A percentile compares a stretch with the other conserved stretches of the same genome.
Conservation (phyloP, 2,113 vertebrate genomes). For the Pterocles gutturalis region DNA sequence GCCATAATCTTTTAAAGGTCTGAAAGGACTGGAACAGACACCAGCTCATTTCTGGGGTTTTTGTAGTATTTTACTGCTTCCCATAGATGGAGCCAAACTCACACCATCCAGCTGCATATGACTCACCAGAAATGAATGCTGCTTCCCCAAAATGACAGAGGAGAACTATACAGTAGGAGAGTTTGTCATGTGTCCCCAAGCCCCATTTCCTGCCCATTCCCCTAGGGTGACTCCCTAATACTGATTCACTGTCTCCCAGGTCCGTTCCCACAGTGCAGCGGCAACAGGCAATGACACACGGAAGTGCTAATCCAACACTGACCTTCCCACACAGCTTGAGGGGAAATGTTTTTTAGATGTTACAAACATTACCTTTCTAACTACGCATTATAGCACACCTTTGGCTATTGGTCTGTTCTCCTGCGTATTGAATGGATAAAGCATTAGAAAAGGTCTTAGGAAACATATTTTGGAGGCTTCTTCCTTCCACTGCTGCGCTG, state of each 20-base stretch:
- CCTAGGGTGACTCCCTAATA: neutral
- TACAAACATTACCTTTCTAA: neutral
- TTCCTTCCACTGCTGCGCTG: neutral
- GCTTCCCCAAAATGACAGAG: neutral
- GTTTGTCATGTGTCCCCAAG: neutral
- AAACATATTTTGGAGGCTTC: neutral
- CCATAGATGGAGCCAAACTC: slow-evolving; percentile 59
- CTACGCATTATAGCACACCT: neutral
- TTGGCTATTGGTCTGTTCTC: neutral
- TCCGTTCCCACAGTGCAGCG: neutral
- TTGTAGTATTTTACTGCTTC: slow-evolving; percentile 14
- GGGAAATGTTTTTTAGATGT: neutral
- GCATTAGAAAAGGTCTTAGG: neutral
- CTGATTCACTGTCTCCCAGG: neutral
- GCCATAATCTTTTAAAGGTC: neutral
- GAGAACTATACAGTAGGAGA: neutral
- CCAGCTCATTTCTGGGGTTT: neutral
- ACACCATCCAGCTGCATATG: neutral
- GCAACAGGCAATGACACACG: neutral
- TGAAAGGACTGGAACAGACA: neutral
- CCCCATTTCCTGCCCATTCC: neutral
- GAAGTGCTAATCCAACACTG: neutral
- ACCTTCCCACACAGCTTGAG: neutral
- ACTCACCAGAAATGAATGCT: neutral
- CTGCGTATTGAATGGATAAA: neutral